Evolutionary conservation across 2,113 vertebrate species (phyloP).

Genomic region (Catharus fuscescens): DNA sequence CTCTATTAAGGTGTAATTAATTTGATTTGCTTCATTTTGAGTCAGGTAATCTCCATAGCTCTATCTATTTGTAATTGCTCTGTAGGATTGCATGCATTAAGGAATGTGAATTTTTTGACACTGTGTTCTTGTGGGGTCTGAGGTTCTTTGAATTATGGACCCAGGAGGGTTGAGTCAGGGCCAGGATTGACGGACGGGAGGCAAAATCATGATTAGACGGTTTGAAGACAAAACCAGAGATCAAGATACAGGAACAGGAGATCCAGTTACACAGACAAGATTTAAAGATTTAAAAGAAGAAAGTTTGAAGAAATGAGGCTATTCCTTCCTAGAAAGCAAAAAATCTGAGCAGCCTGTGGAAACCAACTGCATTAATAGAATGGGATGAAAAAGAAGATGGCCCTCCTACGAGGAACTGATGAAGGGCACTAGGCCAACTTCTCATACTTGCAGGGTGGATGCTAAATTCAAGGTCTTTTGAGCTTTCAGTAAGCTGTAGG

Average conservation of each 20-base stretch:
- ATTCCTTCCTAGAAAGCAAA: background rate
- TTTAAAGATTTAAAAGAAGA: background rate
- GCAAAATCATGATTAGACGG: background rate
- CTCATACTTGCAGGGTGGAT: background rate
- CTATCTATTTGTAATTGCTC: background rate
- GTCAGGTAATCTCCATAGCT: background rate
- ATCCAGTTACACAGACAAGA: background rate
- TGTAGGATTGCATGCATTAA: rapidly evolving
- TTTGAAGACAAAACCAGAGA: background rate
- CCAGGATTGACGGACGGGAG: background rate
- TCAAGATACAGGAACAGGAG: background rate
- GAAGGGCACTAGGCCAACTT: background rate
- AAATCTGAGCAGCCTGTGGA: background rate
- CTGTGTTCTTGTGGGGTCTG: background rate
- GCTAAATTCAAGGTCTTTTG: background rate
- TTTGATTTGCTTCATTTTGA: background rate
- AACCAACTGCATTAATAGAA: background rate
- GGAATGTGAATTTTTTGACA: background rate
- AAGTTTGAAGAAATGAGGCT: background rate
- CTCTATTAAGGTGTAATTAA: background rate
- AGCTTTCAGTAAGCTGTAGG: background rate
- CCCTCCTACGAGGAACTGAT: background rate
- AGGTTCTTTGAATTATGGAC: background rate
- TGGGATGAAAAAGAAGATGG: background rate
- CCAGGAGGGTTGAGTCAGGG: background rate